Percentiles rank a stretch among this genome's conserved stretches.
Evolutionary conservation across 1,140 invertebrate genomes (phyloP).

Genomic region (Trichonephila clavipes): DNA sequence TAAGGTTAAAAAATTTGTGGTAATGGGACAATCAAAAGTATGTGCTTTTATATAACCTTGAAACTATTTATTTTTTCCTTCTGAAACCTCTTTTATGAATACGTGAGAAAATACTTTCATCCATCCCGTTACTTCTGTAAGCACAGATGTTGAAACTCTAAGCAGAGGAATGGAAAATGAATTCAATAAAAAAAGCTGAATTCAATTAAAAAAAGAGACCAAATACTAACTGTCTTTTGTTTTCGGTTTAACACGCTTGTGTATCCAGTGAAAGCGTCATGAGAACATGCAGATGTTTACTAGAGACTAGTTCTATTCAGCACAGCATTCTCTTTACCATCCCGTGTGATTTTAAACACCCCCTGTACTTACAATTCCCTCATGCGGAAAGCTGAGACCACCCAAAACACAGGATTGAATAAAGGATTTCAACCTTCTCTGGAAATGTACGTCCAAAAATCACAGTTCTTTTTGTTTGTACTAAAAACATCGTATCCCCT

Average conservation of each 20-base stretch:
- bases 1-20: no score
- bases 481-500: slow-evolving; percentile 38
- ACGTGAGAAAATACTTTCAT: no score
- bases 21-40: no score
- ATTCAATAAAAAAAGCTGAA: neutral
- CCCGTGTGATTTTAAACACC: slow-evolving; percentile 29
- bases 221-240: neutral
- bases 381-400: slow-evolving; percentile 50
- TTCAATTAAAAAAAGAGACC: neutral
- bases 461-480: slow-evolving; percentile 42
- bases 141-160: neutral
- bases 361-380: slow-evolving; percentile 11
- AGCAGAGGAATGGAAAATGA: neutral
- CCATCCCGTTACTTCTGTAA: no score
- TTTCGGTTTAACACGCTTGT: neutral
- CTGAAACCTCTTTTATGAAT: no score
- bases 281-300: slow-evolving; percentile 35
- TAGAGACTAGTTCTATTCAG: neutral
- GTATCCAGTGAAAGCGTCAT: neutral
- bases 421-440: neutral
- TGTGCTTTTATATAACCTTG: no score
- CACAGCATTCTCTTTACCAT: neutral
- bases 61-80: no score
- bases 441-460: slow-evolving; percentile 43
- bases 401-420: slow-evolving; percentile 51